phyloP scores from a whole-genome alignment of 2,888 invertebrate species.

The Bruchidius siliquastri region DNA sequence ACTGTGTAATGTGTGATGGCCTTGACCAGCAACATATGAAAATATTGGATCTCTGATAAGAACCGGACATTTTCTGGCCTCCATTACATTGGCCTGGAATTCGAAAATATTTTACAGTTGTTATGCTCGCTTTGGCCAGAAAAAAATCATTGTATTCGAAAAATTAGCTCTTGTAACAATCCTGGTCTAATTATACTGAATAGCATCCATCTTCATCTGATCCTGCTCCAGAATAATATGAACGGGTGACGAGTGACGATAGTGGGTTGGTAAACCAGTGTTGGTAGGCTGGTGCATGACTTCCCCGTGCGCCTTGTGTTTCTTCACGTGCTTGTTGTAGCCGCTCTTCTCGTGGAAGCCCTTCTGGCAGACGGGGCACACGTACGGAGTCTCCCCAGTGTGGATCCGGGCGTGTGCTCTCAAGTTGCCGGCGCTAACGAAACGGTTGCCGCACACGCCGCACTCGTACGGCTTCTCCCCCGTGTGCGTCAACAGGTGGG shows the following conservation, averaged over 20 bases:
- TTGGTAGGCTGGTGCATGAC: background rate
- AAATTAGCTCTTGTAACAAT: no score
- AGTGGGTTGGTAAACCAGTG: background rate
- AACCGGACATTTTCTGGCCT: no score
- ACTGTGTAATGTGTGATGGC: no score
- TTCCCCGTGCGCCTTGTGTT: constrained; percentile 10
- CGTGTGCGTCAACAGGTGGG: constrained; percentile 18
- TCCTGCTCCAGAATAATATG: background rate
- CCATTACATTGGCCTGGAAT: no score
- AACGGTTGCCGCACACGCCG: constrained; percentile 17
- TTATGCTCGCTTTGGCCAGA: no score
- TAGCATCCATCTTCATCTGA: background rate
- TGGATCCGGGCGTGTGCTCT: constrained; percentile 19
- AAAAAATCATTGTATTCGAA: no score
- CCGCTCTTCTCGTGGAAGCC: constrained; percentile 27
- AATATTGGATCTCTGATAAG: no score
- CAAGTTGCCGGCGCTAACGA: constrained; percentile 19
- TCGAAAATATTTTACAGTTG: no score
- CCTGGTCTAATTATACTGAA: background rate
- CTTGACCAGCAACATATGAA: no score
- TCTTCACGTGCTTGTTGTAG: constrained; percentile 27
- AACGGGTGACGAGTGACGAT: background rate
- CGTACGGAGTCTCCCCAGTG: constrained; percentile 25
- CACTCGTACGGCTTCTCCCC: constrained; percentile 22
- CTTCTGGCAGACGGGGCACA: constrained; percentile 20